These are phyloP conservation scores for Pimephales promelas DNA, from an alignment of 2,113 vertebrate species.

Conservation along the genomic window DNA sequence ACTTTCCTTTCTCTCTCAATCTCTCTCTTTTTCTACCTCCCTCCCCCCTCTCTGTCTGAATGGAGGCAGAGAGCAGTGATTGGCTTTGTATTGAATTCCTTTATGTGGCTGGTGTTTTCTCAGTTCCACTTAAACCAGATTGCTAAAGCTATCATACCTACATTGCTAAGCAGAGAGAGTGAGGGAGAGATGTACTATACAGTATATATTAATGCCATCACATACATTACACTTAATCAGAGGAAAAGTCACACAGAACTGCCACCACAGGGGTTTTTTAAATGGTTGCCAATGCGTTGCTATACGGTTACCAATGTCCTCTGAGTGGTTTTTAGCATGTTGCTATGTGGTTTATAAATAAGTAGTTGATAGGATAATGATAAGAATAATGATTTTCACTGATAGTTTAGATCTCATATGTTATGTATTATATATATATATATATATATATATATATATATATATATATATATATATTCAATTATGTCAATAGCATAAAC, in stretches of 20 bases:
- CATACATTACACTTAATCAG: background rate
- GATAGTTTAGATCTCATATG: background rate
- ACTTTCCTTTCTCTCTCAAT: background rate
- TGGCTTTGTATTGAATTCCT: slow-evolving; percentile 33
- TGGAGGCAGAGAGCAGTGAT: slow-evolving; percentile 56
- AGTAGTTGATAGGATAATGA: background rate
- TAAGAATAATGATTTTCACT: background rate
- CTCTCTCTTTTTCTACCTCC: background rate
- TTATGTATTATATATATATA: too few relatives aligned
- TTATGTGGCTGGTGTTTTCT: slow-evolving; percentile 40
- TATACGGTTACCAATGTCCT: background rate
- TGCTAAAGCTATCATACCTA: slow-evolving; percentile 46
- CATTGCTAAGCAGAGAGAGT: slow-evolving; percentile 7
- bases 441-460: too few relatives aligned
- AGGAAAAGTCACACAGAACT: background rate
- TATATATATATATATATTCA: too few relatives aligned
- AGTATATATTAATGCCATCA: background rate
- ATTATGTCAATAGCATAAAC: background rate
- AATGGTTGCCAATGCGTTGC: background rate
- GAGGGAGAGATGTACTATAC: background rate
- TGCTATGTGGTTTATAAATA: background rate
- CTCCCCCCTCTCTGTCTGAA: slow-evolving; percentile 34
- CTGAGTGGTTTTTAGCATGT: background rate
- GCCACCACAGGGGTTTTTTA: background rate
- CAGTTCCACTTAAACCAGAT: slow-evolving; percentile 44